phyloP scores from a whole-genome alignment of 2,113 vertebrate species.

The Antennarius striatus region DNA sequence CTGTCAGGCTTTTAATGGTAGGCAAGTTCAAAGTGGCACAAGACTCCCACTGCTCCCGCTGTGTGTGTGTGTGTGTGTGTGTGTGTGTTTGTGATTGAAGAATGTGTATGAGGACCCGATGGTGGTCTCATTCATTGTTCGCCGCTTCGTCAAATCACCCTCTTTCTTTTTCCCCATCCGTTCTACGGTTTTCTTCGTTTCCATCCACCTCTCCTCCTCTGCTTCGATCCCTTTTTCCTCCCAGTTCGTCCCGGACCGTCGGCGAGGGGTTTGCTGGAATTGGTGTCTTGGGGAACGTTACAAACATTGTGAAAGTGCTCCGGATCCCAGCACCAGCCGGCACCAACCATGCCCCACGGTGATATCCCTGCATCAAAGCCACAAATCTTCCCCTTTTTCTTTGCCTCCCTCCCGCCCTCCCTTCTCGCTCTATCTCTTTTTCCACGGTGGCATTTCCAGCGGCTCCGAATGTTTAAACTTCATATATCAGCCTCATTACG shows the following conservation, averaged over 20 bases:
- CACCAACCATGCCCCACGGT: constrained; percentile 82
- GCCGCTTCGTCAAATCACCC: too few species aligned
- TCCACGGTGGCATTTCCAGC: constrained; percentile 73
- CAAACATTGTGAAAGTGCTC: constrained; percentile 49
- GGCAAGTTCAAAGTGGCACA: constrained; percentile 91
- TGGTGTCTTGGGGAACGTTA: constrained; percentile 58
- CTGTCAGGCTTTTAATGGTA: constrained; percentile 93
- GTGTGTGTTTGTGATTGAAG: constrained; percentile 65
- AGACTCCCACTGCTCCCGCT: constrained; percentile 88
- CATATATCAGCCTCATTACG: constrained; percentile 92
- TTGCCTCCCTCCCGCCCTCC: constrained; percentile 47
- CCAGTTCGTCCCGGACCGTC: constrained; percentile 45
- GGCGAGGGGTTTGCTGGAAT: constrained; percentile 60
- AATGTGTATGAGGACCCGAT: too few species aligned
- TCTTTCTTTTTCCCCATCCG: not conserved
- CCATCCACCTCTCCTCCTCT: constrained; percentile 26
- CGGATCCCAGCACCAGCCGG: constrained; percentile 58
- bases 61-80: constrained; percentile 77
- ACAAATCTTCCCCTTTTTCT: constrained; percentile 62
- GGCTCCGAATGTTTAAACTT: constrained; percentile 81
- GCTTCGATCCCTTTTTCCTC: constrained; percentile 39
- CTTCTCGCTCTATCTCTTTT: constrained; percentile 51
- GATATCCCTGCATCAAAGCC: constrained; percentile 91
- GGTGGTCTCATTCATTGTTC: too few species aligned
- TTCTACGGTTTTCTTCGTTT: not conserved